Percentiles rank a stretch among this genome's conserved stretches.
Conservation (phyloP, 92 coral and sea anemone species). For the Anthopleura xanthogrammica region DNA sequence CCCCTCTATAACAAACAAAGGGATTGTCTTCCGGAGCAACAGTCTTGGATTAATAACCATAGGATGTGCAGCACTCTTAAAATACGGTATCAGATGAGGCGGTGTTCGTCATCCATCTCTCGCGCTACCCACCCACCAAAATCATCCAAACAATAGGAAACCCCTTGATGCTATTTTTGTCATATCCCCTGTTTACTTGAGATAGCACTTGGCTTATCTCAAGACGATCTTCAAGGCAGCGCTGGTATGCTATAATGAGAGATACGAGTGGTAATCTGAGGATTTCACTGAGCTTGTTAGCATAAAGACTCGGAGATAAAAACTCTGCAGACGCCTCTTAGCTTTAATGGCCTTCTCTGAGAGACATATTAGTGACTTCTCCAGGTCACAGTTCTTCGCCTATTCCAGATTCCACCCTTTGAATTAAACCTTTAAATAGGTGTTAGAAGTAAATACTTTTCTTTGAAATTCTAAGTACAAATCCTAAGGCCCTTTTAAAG, state of each 20-base stretch:
- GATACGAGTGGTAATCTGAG: conserved; percentile 23
- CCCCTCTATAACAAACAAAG: not conserved
- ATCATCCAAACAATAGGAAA: conserved; percentile 3
- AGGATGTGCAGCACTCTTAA: not conserved
- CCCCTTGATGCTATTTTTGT: not conserved
- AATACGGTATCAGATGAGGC: not conserved
- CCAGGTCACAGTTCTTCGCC: conserved; percentile 2
- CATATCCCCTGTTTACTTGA: not conserved
- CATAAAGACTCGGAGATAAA: conserved; percentile 16
- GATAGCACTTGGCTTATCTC: conserved; percentile 27
- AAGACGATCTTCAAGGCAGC: not conserved
- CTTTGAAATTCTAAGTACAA: not conserved
- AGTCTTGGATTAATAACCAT: not conserved
- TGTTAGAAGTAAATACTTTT: not conserved
- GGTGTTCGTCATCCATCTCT: not conserved
- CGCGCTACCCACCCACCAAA: not conserved
- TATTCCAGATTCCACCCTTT: not conserved
- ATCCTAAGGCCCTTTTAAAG: not conserved
- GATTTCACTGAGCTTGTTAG: conserved; percentile 44
- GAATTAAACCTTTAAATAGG: not conserved
- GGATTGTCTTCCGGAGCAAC: not conserved
- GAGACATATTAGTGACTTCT: not conserved
- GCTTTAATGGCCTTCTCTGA: not conserved
- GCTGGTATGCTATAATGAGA: conserved; percentile 31
- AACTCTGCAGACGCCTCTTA: not conserved